Percentiles rank a stretch among this genome's conserved stretches.
phyloP scores from a whole-genome alignment of 1,140 invertebrate genomes.

The Coelopa frigida region DNA sequence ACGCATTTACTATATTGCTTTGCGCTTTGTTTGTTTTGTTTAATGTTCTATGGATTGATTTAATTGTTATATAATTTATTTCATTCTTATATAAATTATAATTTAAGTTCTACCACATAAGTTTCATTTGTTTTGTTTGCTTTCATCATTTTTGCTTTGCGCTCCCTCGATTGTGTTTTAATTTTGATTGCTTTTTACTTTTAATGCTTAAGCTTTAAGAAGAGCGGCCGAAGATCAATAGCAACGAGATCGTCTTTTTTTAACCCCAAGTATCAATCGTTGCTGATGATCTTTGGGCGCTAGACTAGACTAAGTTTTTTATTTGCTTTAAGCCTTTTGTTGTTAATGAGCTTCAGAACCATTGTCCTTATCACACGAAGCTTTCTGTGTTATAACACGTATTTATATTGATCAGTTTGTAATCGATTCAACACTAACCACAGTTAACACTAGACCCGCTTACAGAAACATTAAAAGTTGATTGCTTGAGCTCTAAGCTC shows the following conservation, averaged over 20 bases:
- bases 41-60: constrained; percentile 1
- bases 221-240: too few relatives aligned
- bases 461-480: too few relatives aligned
- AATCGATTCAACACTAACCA: background rate
- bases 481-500: too few relatives aligned
- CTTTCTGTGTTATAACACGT: too few relatives aligned
- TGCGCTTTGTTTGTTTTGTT: background rate
- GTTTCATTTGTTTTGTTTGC: background rate
- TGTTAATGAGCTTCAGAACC: background rate
- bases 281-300: background rate
- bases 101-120: constrained; percentile 4
- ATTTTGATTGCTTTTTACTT: constrained; percentile 1
- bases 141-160: background rate
- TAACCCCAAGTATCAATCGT: too few relatives aligned
- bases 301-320: background rate
- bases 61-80: constrained; percentile 4
- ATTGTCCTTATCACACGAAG: background rate
- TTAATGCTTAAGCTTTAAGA: background rate
- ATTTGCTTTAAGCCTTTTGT: background rate
- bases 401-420: too few relatives aligned
- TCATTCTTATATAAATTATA: constrained; percentile 4
- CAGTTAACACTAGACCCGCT: too few relatives aligned
- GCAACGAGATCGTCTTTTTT: too few relatives aligned
- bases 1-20: too few relatives aligned
- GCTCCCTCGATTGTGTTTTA: background rate